These are phyloP conservation scores for Sabatieria punctata DNA, from an alignment of 2,888 invertebrate genomes.

Conservation along the genomic window DNA sequence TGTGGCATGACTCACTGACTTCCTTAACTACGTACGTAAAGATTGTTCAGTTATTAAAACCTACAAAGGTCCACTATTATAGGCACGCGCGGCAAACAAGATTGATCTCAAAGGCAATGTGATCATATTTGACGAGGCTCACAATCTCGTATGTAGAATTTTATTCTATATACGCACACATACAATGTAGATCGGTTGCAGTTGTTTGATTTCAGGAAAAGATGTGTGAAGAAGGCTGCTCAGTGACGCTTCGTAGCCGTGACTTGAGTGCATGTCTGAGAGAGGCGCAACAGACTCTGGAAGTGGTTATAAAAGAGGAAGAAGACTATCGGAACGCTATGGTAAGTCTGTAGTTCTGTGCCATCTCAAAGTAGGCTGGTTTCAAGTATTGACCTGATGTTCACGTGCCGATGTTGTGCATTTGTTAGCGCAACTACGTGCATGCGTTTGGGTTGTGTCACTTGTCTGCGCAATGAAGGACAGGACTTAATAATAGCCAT, in stretches of 20 bases:
- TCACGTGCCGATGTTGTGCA: no score
- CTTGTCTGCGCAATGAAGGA: no score
- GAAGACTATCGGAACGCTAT: constrained; percentile 15
- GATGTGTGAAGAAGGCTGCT: constrained; percentile 70
- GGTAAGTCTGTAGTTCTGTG: no score
- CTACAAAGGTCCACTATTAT: constrained; percentile 2
- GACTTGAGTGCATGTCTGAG: constrained; percentile 77
- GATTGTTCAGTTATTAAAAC: background rate
- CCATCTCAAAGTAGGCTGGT: no score
- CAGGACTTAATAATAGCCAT: no score
- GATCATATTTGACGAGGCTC: constrained; percentile 90
- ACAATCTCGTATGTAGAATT: constrained; percentile 54
- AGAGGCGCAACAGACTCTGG: constrained; percentile 57
- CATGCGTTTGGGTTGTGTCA: no score
- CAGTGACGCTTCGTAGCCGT: constrained; percentile 54
- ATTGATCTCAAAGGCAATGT: constrained; percentile 54
- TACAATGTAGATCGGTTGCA: no score
- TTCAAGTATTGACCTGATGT: no score
- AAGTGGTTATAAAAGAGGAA: constrained; percentile 17
- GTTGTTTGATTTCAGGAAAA: constrained; percentile 42
- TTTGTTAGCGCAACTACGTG: no score
- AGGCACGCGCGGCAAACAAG: constrained; percentile 58
- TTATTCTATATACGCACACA: no score
- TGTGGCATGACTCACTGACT: no score
- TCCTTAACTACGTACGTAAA: no score